Evolutionary conservation across 2,113 vertebrate species (phyloP), one percentile per base, ranked within the genome.

Genomic region (Anhinga rufa): DNA sequence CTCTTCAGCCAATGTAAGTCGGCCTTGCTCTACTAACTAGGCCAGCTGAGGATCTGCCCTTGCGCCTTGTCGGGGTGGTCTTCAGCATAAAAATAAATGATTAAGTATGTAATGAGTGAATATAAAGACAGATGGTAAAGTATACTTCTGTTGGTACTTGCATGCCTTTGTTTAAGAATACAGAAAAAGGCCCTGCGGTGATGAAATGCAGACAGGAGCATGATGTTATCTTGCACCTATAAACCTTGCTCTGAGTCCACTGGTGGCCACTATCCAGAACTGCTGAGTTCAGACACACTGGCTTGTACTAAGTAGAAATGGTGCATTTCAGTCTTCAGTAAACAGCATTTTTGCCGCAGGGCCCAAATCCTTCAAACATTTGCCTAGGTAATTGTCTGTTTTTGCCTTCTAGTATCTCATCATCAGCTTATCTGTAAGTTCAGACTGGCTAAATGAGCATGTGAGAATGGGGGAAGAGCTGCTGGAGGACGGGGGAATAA

Each of bases 171-270:
- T 95, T 93, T 81, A 65, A 93, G 97, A 96, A 88, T 26, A 93
- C 74, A 94, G 95, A 19, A 52, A 89, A 88, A 96, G 94, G 86
- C 97, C 98, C 97, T 69, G 88, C 29, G 97, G 97, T 96, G 96
- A 90, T 84, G 95, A 97, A 97, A 96, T 69, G 97, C 55, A 97
- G 97, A 98, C 97, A 44, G 97, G 75, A 97, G 92, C 42, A 7
- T 86, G 97, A 98, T 98, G 95, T 97, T 98, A 98, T 98, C 98
- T 74, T 61, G 68, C 83, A 79, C 96, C 93, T 79, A 93, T 90
- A 97, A 98, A 98, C 72, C 90, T 93, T 69, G 70, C 95, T 94
- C 32, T 89, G 86, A 94, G 98, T 97, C 98, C 98, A 88, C 92
- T 14, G 80, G 96, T 97, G 92, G 98, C 97, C 97, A 82, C 92